A percentile compares a stretch with the other conserved stretches of the same genome.
These are phyloP conservation scores for Myripristis jacobus DNA, from an alignment of 2,797 vertebrate genomes.

Conservation along the genomic window DNA sequence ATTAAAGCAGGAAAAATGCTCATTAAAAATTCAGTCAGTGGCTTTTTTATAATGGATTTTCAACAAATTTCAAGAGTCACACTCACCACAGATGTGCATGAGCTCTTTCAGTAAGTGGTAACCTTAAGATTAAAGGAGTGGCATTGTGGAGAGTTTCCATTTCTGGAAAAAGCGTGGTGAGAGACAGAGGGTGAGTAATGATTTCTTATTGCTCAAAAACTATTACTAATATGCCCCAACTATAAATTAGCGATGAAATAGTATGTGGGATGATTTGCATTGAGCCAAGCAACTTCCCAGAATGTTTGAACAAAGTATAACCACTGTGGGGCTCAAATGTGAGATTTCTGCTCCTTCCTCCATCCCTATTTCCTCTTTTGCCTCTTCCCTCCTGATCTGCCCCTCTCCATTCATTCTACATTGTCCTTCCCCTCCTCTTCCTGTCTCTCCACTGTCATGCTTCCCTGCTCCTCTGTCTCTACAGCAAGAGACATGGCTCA, in stretches of 20 bases:
- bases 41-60: background rate
- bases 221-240: no score
- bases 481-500: conserved; percentile 38
- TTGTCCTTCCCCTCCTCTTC: background rate
- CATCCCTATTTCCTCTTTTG: conserved; percentile 1
- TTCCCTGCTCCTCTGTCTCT: conserved; percentile 37
- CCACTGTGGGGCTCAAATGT: background rate
- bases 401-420: background rate
- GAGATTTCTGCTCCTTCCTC: background rate
- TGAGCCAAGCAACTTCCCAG: background rate
- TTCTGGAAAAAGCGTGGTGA: background rate
- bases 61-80: background rate
- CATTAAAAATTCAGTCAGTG: conserved; percentile 24
- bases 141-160: background rate
- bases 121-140: background rate
- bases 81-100: background rate
- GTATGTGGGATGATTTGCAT: no score
- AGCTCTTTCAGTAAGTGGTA: background rate
- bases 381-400: background rate
- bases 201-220: background rate
- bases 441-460: conserved; percentile 11
- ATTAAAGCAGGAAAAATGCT: conserved; percentile 31
- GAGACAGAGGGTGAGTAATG: background rate
- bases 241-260: no score
- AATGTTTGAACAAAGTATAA: background rate